Evolutionary conservation across 2,797 vertebrate genomes (phyloP), one percentile per base, ranked within the genome.

Genomic region (Enteromius anoplus): DNA sequence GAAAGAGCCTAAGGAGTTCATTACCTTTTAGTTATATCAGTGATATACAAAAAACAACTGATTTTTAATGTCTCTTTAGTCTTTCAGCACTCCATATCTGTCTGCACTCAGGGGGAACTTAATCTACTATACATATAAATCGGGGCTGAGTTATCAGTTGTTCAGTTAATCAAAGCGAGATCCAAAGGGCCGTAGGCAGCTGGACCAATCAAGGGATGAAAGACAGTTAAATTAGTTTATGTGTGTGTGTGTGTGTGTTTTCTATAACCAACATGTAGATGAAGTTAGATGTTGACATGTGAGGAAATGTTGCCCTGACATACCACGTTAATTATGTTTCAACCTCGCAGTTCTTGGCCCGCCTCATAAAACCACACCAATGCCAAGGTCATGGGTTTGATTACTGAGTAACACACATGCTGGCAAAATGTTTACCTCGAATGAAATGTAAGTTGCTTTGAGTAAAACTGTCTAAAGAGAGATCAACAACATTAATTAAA

Each of bases 171-270:
- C 29, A 73, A 73, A 73, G 58, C 40, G 23, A 7, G 69, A 81
- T 73, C 42, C 42, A 72, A 81, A 73, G 21, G 42, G 62, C 14
- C 1, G 3, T 37, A 12, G 21, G 32, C 71, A 82, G 80, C 45
- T 82, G 60, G 60, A 82, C 80, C 79, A 81, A 75, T 75, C 80
- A 82, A 82, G n/a, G 29, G 80, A 82, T 75, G 60, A 82, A 82
- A 82, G 78, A 65, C 45, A 11, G 26, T 78, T 66, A 66, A 42
- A 80, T 70, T 26, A 51, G 76, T 37, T 6, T 55, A n/a, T 40
- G 42, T 49, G 68, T 40, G 17, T 53, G 47, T 26, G 49, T 23
- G 10, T 51, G 71, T 40, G 34, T 58, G 11, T 45, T 42, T 60
- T 71, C n/a, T 69, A 6, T 70, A 12, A 81, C 72, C 79, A 47